A percentile compares a stretch with the other conserved stretches of the same genome.
Conservation (phyloP, 2,888 invertebrate genomes). For the Mimachlamys varia region DNA sequence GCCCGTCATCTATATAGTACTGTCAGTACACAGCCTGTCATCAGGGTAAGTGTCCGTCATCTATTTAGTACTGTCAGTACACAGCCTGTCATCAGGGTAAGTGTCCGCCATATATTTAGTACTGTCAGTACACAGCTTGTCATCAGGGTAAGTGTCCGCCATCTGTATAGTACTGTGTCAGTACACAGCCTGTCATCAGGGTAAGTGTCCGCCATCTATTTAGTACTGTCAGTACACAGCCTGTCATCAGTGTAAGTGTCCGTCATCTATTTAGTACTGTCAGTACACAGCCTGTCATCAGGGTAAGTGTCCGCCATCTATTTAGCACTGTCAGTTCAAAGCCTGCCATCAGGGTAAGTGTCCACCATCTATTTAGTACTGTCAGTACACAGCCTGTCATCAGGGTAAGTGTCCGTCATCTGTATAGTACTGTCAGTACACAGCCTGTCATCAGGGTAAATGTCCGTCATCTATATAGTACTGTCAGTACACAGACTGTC, state of each 20-base stretch:
- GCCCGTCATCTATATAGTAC: no score
- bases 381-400: constrained; percentile 54
- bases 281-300: constrained; percentile 52
- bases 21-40: constrained; percentile 55
- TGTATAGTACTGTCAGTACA: constrained; percentile 44
- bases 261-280: constrained; percentile 39
- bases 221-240: constrained; percentile 50
- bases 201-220: constrained; percentile 39
- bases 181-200: constrained; percentile 53
- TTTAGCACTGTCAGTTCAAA: constrained; percentile 45
- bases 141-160: constrained; percentile 48
- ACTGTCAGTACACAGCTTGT: constrained; percentile 55
- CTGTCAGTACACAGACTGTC: constrained; percentile 55
- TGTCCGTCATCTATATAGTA: no score
- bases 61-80: constrained; percentile 45
- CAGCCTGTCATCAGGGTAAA: constrained; percentile 56
- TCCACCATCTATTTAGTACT: constrained; percentile 3
- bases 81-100: constrained; percentile 56
- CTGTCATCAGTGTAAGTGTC: constrained; percentile 53
- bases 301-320: constrained; percentile 45
- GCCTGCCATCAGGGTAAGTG: constrained; percentile 55
- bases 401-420: constrained; percentile 46
- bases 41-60: constrained; percentile 46
- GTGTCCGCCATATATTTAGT: not conserved
- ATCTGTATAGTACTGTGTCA: constrained; percentile 41